Evolutionary conservation across 2,888 invertebrate genomes (phyloP).

Genomic region (Torymus aiolomorphi): DNA sequence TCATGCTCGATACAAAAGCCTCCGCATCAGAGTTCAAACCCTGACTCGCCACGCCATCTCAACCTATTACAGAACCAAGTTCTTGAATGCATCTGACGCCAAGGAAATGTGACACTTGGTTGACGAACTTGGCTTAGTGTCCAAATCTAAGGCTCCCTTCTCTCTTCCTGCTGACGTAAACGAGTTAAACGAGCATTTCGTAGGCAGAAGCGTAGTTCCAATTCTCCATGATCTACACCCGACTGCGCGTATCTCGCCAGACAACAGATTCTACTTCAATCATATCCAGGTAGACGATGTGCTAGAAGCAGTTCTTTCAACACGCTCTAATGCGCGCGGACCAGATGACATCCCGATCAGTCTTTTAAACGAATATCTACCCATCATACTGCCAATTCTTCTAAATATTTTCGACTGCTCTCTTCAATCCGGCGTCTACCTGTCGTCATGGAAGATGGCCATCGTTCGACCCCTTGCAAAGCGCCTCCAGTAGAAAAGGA

Average conservation of each 20-base stretch:
- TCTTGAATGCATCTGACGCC: neutral
- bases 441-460: neutral
- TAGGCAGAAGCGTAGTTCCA: neutral
- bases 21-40: neutral
- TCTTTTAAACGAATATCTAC: neutral
- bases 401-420: constrained; percentile 7
- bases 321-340: constrained; percentile 1
- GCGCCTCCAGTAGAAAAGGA: neutral
- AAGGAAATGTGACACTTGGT: neutral
- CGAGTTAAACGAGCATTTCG: neutral
- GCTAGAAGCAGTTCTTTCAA: no score
- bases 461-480: neutral
- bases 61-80: neutral
- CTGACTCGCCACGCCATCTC: neutral
- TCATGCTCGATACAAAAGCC: neutral
- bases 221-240: neutral
- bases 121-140: neutral
- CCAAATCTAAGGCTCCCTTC: neutral
- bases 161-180: neutral
- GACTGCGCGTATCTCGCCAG: neutral
- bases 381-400: neutral
- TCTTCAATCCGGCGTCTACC: constrained; percentile 13
- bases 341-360: neutral
- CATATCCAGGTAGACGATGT: neutral
- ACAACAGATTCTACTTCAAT: constrained; percentile 4